These are phyloP conservation scores for Caenorhabditis sp. DNA, from an alignment of 2,888 invertebrate genomes.

Conservation along the genomic window DNA sequence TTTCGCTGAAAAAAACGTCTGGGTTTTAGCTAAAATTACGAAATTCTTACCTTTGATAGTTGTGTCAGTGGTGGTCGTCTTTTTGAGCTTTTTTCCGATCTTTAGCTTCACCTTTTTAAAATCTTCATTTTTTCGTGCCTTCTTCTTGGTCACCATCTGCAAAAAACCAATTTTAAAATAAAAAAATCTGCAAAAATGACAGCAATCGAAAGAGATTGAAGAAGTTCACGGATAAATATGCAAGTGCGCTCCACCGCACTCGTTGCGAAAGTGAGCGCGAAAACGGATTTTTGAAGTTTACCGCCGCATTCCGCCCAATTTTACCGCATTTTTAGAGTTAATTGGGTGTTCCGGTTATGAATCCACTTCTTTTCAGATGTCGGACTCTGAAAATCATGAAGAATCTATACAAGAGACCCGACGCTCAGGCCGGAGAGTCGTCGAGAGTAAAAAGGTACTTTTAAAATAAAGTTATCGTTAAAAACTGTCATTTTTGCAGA, in stretches of 20 bases:
- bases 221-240: not conserved
- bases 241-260: slow-evolving; percentile 36
- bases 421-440: slow-evolving; percentile 54
- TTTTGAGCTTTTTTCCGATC: slow-evolving; percentile 71
- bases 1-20: slow-evolving; percentile 50
- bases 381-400: slow-evolving; percentile 44
- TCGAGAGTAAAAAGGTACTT: no score
- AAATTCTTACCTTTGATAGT: slow-evolving; percentile 59
- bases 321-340: slow-evolving; percentile 5
- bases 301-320: not conserved
- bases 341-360: not conserved
- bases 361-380: slow-evolving; percentile 31
- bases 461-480: no score
- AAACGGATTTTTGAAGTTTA: not conserved
- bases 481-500: slow-evolving; percentile 1
- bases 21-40: not conserved
- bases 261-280: slow-evolving; percentile 5
- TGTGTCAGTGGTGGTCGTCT: slow-evolving; percentile 71
- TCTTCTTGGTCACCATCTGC: slow-evolving; percentile 62
- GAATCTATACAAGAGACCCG: slow-evolving; percentile 32
- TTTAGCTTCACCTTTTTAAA: slow-evolving; percentile 74
- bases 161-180: not conserved
- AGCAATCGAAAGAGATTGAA: not conserved
- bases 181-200: not conserved
- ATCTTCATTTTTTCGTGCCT: slow-evolving; percentile 65